Evolutionary conservation across 2,113 vertebrate species (phyloP), one percentile per base, ranked within the genome.

Genomic region (Monopterus albus): DNA sequence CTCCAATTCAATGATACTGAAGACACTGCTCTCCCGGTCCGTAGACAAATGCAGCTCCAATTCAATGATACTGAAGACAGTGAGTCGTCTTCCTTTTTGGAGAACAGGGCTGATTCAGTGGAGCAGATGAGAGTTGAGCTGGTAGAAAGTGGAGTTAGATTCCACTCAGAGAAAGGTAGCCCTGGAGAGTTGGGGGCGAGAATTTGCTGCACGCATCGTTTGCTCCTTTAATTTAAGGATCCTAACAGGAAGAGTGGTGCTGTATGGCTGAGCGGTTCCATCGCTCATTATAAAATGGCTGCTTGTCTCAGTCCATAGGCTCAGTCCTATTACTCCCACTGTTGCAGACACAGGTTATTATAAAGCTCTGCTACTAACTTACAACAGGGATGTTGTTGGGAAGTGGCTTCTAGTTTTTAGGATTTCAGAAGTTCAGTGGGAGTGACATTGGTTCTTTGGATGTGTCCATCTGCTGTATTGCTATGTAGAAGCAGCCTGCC

Each of bases 211-310:
- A 94, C 73, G 91, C 92, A 91, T 91, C 82, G 88, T 93, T 94
- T 92, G 82, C 84, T 91, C 88, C 92, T 93, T 92, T 94, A 93
- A 94, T 94, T 94, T 92, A 92, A 87, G 88, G 82, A 90, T 92
- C 81, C 90, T 87, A 87, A 91, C 89, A 89, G 85, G 84, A 91
- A 81, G 86, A 91, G 87, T 76, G 75, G 72, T 68, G 82, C 82
- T 90, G 64, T 82, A 88, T 86, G 92, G 91, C 86, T 94, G 86
- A 93, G 75, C 76, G 67, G 20, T 64, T 90, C 84, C 82, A 87
- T 89, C 89, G 78, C 91, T 93, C 92, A 93, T 94, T 93, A 94
- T 89, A 89, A 86, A 88, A 84, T 78, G 85, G 81, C 86, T 84
- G 87, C 91, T 87, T 90, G 92, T 91, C 86, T 87, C 91, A 91